Evolutionary conservation across 2,888 invertebrate species (phyloP), one percentile per base, ranked within the genome.

Genomic region (Nymphalis polychloros): DNA sequence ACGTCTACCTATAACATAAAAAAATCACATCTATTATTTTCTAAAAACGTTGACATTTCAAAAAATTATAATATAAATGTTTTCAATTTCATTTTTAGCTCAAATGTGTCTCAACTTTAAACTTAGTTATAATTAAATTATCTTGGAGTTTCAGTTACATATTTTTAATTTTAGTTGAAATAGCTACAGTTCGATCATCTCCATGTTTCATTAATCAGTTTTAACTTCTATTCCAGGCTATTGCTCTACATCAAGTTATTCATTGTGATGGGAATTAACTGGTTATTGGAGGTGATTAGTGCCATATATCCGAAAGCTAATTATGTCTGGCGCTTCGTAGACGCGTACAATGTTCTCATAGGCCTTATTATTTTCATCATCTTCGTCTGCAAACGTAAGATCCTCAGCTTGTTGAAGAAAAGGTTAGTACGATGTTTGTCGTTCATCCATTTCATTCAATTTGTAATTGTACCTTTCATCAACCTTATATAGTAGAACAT

Each of bases 241-340:
- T 89, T 94, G 67, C 87, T 96, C 0, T 96, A 96, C 82, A 75
- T 96, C 72, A 96, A 96, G 80, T 84, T 96, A 23, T 94, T 96
- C 78, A 87, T 95, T 67, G 95, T 96, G 10, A 96, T 96, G 95
- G 96, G 96, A 2, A 93, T 96, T 72, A 96, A 94, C 81, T 96
- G 96, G 96, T 91, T 94, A n/a, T 91, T 95, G 85, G 96, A 96
- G 79, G 93, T 96, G 46, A 82, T 95, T 69, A 95, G 95, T 49
- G 94, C 94, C 85, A 73, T 93, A 6, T 93, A 93, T 64, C 89
- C 90, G 0, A 78, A 90, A 13, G 89, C 91, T 0, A 73, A 85
- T 5, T 83, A 84, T 68, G 77, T 94, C 55, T 96, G 95, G 95
- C 93, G 93, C 73, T 78, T 94, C 52, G 93, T 94, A 1, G 96